A percentile compares a stretch with the other conserved stretches of the same genome.
These are phyloP conservation scores for Drosophila conformis DNA, from an alignment of 2,888 invertebrate species.

Conservation along the genomic window DNA sequence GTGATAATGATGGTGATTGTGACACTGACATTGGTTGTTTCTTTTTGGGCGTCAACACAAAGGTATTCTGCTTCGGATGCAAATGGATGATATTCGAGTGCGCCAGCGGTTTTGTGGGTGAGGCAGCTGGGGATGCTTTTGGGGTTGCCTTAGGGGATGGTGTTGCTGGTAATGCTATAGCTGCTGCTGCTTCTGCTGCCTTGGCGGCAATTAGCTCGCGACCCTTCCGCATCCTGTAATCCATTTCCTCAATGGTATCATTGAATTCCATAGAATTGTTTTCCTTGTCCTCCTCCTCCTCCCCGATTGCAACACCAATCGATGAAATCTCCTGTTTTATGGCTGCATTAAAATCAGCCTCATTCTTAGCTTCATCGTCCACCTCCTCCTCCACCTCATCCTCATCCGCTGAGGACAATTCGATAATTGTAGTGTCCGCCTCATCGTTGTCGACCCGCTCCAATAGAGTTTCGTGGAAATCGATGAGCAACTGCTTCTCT, in stretches of 20 bases:
- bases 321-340: constrained; percentile 32
- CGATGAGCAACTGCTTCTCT: constrained; percentile 44
- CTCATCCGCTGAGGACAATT: constrained; percentile 66
- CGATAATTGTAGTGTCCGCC: constrained; percentile 69
- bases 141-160: neutral
- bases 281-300: constrained; percentile 55
- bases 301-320: constrained; percentile 27
- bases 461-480: constrained; percentile 66
- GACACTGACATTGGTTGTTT: neutral
- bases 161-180: neutral
- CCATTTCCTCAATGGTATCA: constrained; percentile 85
- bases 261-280: constrained; percentile 83
- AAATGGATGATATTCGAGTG: constrained; percentile 21
- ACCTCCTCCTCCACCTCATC: constrained; percentile 4
- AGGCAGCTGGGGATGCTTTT: neutral
- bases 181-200: constrained; percentile 10
- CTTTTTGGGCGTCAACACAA: constrained; percentile 55
- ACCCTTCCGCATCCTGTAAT: constrained; percentile 84
- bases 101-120: constrained; percentile 2
- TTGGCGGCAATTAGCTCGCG: constrained; percentile 78
- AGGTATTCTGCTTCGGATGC: constrained; percentile 53
- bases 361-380: neutral
- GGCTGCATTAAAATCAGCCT: neutral
- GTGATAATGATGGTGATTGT: constrained; percentile 8
- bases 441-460: constrained; percentile 53